Conservation (phyloP, 1,140 invertebrate genomes). For the Drosophila tsacasi region DNA sequence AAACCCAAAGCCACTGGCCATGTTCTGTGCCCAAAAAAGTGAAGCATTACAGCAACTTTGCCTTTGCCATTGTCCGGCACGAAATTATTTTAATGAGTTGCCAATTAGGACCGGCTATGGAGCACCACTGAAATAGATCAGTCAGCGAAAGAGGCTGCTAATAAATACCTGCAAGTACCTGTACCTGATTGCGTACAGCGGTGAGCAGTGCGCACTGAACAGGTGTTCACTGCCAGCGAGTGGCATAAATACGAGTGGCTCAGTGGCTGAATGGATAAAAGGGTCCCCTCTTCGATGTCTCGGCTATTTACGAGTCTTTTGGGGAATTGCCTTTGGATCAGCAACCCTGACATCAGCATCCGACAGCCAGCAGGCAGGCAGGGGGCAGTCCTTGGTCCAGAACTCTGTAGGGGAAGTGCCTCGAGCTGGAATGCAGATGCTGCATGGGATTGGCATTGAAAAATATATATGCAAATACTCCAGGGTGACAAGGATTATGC, state of each 20-base stretch:
- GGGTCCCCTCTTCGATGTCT: conserved; percentile 22
- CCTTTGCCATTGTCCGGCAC: conserved; percentile 61
- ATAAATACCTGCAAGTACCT: conserved; percentile 62
- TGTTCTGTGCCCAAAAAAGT: conserved; percentile 58
- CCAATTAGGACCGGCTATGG: conserved; percentile 56
- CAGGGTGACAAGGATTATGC: conserved; percentile 1
- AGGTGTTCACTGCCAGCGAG: conserved; percentile 62
- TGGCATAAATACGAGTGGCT: conserved; percentile 61
- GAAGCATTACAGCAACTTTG: conserved; percentile 9
- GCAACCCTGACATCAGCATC: conserved; percentile 41
- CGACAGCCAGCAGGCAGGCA: conserved; percentile 21
- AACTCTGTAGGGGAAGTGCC: conserved; percentile 19
- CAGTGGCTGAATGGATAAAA: conserved; percentile 15
- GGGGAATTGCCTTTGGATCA: conserved; percentile 34
- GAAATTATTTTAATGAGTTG: conserved; percentile 80
- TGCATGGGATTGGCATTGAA: conserved; percentile 18
- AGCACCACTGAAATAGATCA: conserved; percentile 61
- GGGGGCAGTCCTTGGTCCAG: conserved; percentile 11
- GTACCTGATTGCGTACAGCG: conserved; percentile 55
- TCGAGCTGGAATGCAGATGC: conserved; percentile 33
- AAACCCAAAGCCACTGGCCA: conserved; percentile 60
- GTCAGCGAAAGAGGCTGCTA: conserved; percentile 46
- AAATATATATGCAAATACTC: neutral
- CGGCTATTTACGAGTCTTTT: conserved; percentile 50
- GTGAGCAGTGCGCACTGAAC: conserved; percentile 43